These are phyloP conservation scores for Chiroxiphia lanceolata DNA, from an alignment of 2,797 vertebrate species.

Conservation along the genomic window DNA sequence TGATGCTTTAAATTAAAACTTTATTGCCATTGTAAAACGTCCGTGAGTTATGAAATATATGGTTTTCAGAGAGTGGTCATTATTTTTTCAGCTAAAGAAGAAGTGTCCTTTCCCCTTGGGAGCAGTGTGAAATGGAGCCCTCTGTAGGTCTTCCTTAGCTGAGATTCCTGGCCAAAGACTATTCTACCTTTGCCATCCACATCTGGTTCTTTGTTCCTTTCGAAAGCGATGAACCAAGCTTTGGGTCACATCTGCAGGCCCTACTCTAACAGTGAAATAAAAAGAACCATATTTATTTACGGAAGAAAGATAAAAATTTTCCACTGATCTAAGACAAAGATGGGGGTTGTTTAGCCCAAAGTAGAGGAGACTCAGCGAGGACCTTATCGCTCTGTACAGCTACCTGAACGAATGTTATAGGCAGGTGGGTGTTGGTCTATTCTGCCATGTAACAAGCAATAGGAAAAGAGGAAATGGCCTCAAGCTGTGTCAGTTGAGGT, in stretches of 20 bases:
- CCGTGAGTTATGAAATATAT: conserved; percentile 28
- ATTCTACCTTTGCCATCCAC: neutral
- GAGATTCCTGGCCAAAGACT: neutral
- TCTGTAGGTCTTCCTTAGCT: neutral
- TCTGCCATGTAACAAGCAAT: neutral
- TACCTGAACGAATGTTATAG: neutral
- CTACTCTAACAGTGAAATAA: neutral
- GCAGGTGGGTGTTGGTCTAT: neutral
- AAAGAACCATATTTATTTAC: neutral
- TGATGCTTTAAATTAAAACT: conserved; percentile 62
- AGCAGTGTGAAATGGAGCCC: neutral
- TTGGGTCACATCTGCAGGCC: neutral
- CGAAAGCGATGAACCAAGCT: neutral
- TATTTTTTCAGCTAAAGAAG: conserved; percentile 20
- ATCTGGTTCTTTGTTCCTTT: neutral
- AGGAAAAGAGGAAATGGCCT: neutral
- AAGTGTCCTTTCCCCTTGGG: conserved; percentile 1
- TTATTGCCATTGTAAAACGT: conserved; percentile 50
- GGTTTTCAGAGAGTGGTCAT: neutral
- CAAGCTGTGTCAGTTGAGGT: neutral
- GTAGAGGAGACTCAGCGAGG: neutral
- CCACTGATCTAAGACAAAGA: neutral
- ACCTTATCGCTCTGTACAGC: neutral
- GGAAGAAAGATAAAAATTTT: neutral
- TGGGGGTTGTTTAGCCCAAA: neutral